Conservation (phyloP, 2,113 vertebrate genomes). For the Grantiella picta region DNA sequence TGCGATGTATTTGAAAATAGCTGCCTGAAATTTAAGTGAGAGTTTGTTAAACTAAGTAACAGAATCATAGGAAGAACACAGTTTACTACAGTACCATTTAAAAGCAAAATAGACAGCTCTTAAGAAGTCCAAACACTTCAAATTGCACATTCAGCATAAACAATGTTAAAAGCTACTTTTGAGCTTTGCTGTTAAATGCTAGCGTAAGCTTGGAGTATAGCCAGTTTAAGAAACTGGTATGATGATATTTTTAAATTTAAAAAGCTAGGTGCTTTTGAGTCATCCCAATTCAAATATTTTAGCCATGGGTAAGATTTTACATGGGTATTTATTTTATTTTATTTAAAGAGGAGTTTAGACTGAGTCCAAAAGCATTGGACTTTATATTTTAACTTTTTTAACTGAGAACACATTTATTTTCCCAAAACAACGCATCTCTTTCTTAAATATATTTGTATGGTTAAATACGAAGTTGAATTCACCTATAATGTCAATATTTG, state of each 20-base stretch:
- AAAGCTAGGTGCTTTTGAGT: not conserved
- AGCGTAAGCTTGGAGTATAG: not conserved
- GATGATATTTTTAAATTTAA: not conserved
- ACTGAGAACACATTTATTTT: not conserved
- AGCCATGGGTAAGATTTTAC: not conserved
- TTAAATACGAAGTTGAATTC: not conserved
- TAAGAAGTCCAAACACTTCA: not conserved
- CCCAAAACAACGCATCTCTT: not conserved
- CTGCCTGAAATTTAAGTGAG: conserved; percentile 75
- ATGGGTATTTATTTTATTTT: no score
- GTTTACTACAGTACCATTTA: not conserved
- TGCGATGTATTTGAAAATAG: conserved; percentile 86
- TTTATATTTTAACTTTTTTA: not conserved
- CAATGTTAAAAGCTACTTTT: not conserved
- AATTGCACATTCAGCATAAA: not conserved
- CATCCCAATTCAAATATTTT: not conserved
- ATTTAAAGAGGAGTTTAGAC: not conserved
- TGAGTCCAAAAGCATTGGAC: not conserved
- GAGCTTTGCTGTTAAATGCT: not conserved
- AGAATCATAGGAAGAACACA: not conserved
- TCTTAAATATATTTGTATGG: not conserved
- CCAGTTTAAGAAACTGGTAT: not conserved
- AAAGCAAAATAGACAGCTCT: not conserved
- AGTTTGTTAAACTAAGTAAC: not conserved
- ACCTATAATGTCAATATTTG: not conserved